phyloP scores from a whole-genome alignment of 2,797 vertebrate genomes.

The Alauda arvensis region DNA sequence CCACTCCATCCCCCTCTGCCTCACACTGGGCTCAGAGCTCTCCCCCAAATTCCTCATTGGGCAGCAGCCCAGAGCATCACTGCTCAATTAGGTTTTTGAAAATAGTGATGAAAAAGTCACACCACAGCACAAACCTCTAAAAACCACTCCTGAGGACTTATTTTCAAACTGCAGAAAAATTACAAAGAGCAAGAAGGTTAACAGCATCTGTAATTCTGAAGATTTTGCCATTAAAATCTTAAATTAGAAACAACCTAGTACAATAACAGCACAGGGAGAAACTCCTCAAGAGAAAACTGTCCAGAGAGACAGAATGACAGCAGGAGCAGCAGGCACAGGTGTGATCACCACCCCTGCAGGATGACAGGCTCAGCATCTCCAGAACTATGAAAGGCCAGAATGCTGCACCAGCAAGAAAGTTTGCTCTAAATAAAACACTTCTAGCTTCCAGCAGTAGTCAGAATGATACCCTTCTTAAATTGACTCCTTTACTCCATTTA shows the following conservation, averaged over 20 bases:
- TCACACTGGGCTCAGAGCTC: not conserved
- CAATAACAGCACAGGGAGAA: not conserved
- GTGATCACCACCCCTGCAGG: not conserved
- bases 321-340: not conserved
- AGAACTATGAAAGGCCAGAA: not conserved
- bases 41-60: accelerated
- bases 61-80: not conserved
- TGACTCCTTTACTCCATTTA: not conserved
- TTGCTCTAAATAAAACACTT: not conserved
- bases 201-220: not conserved
- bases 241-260: not conserved
- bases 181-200: not conserved
- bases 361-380: not conserved
- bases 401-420: not conserved
- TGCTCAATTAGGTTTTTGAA: not conserved
- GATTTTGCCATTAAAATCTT: not conserved
- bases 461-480: not conserved
- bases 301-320: not conserved
- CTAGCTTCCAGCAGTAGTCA: not conserved
- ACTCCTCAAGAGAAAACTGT: not conserved
- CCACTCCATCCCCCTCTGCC: not conserved
- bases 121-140: not conserved
- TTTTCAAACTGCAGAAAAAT: not conserved
- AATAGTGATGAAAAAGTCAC: not conserved
- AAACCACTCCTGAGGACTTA: not conserved